Evolutionary conservation across 2,797 vertebrate species (phyloP).

Genomic region (Pseudocheirus occidentalis): DNA sequence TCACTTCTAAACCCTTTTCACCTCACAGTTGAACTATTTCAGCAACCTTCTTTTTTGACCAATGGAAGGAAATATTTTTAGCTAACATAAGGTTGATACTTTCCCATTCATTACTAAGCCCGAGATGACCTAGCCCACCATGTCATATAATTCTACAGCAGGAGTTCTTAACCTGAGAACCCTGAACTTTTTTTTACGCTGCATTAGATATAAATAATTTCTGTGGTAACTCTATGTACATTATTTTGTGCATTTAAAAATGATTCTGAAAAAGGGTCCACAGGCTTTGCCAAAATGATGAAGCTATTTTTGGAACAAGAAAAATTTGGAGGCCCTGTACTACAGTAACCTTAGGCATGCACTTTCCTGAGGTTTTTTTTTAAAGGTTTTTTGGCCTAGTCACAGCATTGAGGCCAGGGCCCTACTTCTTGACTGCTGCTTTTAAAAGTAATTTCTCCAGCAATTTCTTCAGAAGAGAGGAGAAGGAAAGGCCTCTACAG

Average conservation of each 20-base stretch:
- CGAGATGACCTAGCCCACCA: neutral
- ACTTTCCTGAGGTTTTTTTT: neutral
- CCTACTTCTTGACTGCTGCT: neutral
- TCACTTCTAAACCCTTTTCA: neutral
- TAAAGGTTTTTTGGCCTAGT: neutral
- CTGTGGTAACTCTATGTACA: neutral
- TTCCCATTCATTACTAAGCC: neutral
- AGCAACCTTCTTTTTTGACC: neutral
- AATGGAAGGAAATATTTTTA: neutral
- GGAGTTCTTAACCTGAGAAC: neutral
- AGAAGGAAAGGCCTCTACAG: neutral
- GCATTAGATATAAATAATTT: neutral
- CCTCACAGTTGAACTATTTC: neutral
- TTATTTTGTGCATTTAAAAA: neutral
- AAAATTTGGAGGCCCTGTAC: neutral
- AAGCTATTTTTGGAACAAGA: neutral
- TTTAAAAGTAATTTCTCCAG: neutral
- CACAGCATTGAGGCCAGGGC: neutral
- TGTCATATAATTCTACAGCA: neutral
- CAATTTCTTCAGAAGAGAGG: neutral
- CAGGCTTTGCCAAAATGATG: neutral
- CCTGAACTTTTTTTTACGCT: neutral
- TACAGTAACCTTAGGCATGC: neutral
- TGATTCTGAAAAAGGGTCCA: neutral
- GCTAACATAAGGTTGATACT: neutral